Conservation (phyloP, 2,888 invertebrate species). For the Caenorhabditis wallacei region DNA sequence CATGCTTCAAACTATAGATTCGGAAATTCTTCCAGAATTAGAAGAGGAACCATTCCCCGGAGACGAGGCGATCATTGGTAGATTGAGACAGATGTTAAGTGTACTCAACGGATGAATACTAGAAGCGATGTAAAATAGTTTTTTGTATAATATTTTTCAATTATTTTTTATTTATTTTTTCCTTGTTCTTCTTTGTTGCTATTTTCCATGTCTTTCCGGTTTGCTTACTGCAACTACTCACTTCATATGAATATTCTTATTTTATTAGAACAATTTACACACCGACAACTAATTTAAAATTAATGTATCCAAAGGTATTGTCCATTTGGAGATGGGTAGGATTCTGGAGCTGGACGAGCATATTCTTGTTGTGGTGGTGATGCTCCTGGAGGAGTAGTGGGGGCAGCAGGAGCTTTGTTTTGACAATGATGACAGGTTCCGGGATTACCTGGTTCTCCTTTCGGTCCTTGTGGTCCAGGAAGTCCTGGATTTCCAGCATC, state of each 20-base stretch:
- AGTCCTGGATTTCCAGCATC: conserved; percentile 78
- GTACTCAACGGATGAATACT: background rate
- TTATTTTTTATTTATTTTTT: background rate
- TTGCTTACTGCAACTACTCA: background rate
- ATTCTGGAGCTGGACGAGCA: conserved; percentile 37
- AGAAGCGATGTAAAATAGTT: background rate
- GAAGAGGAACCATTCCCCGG: conserved; percentile 19
- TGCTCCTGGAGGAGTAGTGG: conserved; percentile 2
- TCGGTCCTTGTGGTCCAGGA: conserved; percentile 78
- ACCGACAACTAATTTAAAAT: background rate
- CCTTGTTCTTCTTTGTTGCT: too few species aligned
- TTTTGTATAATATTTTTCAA: conserved; percentile 5
- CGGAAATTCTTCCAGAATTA: conserved; percentile 29
- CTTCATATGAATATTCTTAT: background rate
- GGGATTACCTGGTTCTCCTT: conserved; percentile 72
- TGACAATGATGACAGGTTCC: conserved; percentile 73
- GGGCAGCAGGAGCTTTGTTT: conserved; percentile 36
- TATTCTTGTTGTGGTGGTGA: conserved; percentile 47
- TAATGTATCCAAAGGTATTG: conserved; percentile 70
- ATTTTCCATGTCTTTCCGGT: background rate
- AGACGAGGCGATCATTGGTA: conserved; percentile 28
- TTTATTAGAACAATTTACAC: background rate
- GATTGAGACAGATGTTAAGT: conserved; percentile 15
- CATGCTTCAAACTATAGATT: conserved; percentile 10
- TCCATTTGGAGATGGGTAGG: conserved; percentile 47